phyloP scores from a whole-genome alignment of 2,113 vertebrate genomes.

The Sapajus apella region DNA sequence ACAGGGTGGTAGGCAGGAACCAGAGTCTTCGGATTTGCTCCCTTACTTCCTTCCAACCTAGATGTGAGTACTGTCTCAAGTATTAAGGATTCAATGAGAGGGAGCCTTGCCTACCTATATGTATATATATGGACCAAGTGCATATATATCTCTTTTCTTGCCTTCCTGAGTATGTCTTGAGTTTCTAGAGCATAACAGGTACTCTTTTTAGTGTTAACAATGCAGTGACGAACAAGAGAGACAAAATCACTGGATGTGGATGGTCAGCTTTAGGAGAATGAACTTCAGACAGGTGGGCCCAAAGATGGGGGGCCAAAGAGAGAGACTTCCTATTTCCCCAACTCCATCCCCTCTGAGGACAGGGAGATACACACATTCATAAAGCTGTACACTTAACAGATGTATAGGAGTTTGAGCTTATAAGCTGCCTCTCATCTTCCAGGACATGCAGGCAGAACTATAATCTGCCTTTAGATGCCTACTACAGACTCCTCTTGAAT shows the following conservation, averaged over 20 bases:
- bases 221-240: neutral
- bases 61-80: neutral
- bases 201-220: neutral
- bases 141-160: neutral
- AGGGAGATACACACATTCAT: neutral
- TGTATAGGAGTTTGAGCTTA: neutral
- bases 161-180: neutral
- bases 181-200: neutral
- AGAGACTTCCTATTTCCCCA: neutral
- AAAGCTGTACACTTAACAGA: neutral
- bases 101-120: neutral
- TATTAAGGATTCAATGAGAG: neutral
- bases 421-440: neutral
- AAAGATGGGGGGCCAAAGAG: neutral
- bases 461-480: neutral
- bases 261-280: neutral
- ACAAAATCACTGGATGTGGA: neutral
- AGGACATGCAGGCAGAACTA: neutral
- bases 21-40: neutral
- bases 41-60: neutral
- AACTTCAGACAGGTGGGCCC: neutral
- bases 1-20: neutral
- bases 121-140: neutral
- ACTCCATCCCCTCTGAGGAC: neutral
- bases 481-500: neutral